Evolutionary conservation across 2,113 vertebrate species (phyloP), one percentile per base, ranked within the genome.

Genomic region (Rhinolophus ferrumequinum): DNA sequence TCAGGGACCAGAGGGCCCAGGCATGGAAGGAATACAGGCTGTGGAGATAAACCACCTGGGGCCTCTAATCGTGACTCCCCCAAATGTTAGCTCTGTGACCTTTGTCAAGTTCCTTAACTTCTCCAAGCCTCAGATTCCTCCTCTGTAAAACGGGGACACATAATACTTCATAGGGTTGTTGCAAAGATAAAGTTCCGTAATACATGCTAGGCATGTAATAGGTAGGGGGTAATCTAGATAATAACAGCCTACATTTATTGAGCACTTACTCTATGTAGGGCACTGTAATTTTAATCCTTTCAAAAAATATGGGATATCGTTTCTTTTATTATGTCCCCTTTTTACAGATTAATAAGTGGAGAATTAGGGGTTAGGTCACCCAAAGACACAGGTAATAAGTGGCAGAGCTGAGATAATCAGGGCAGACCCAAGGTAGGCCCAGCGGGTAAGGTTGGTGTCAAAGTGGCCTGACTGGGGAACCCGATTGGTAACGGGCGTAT

Each of bases 261-360:
- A 92, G 50, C 24, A 54, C 60, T 92, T 86, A 44, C 4, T 56
- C 4, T 73, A 44, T 93, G 38, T 44, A 7, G 5, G n/a, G 13
- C 18, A 22, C 62, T 72, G 5, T 54, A 35, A 56, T 90, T 84
- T 93, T 85, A 81, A 76, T 75, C 77, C 62, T 95, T 93, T 50
- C 21, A 88, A 72, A 44, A 95, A 83, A 41, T 62, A 77, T 1
- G 9, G 93, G 50, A 22, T 89, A 52, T 0, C 8, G 58, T 64
- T 30, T 75, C 62, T 92, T 89, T 28, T n/a, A 47, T 28, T 76
- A 2, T 19, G 87, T 38, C 24, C 5, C 28, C 22, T 87, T 80
- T 87, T 87, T 83, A 86, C 14, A 82, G 70, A 50, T 83, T 83
- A 82, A 18, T 81, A 94, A 66, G 44, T 26, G 35, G 28, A 58